Conservation (phyloP, 2,888 invertebrate species). For the Brachylomia viminalis region DNA sequence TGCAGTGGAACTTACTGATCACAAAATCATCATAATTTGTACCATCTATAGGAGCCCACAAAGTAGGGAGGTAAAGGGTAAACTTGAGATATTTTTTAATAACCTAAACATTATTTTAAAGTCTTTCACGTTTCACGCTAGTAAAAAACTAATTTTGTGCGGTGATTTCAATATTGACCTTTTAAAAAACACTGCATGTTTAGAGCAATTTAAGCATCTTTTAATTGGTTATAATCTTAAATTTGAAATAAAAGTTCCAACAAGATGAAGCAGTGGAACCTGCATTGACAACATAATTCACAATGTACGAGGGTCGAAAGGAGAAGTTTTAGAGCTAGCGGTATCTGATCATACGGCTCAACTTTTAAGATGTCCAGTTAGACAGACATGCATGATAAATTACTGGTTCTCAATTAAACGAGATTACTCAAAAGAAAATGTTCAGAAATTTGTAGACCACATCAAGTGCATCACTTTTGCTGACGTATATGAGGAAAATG, state of each 20-base stretch:
- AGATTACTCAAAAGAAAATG: conserved; percentile 14
- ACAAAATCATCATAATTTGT: not conserved
- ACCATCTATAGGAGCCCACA: not conserved
- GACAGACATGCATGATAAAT: not conserved
- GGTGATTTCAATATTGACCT: too few species aligned
- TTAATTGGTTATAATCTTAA: not conserved
- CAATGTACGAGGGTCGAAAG: not conserved
- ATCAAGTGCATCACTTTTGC: conserved; percentile 1
- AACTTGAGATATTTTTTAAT: conserved; percentile 4
- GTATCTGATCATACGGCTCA: not conserved
- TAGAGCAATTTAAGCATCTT: too few species aligned
- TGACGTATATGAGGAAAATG: conserved; percentile 1
- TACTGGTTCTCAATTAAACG: conserved; percentile 3
- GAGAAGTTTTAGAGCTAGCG: not conserved
- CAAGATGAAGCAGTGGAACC: not conserved
- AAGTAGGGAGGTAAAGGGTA: not conserved
- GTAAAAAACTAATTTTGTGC: too few species aligned
- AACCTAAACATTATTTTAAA: not conserved
- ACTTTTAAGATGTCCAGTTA: not conserved
- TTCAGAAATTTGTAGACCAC: not conserved
- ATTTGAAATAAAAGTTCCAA: not conserved
- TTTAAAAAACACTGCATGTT: not conserved
- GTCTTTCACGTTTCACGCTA: not conserved
- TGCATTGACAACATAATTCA: conserved; percentile 4
- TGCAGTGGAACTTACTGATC: too few species aligned